Evolutionary conservation across 2,113 vertebrate species (phyloP).

Genomic region (Sinosuthora webbiana): DNA sequence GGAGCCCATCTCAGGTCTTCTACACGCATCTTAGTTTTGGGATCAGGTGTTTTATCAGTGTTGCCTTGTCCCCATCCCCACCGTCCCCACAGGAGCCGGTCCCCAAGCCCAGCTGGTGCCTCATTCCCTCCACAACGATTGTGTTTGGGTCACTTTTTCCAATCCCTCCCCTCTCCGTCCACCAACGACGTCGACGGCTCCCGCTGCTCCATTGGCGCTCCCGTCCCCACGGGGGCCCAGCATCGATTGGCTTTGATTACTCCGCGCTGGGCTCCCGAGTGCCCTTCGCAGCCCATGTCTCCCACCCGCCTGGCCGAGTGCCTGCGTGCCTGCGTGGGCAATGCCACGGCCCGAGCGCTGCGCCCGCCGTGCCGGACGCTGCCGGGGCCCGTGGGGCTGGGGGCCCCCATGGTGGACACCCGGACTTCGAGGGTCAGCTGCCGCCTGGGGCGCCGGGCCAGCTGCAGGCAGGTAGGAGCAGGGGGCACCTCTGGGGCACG

Average conservation of each 20-base stretch:
- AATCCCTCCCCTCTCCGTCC: slow-evolving; percentile 13
- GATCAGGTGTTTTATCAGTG: fast-evolving
- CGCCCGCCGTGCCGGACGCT: neutral
- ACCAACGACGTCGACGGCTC: neutral
- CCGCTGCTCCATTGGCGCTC: slow-evolving; percentile 18
- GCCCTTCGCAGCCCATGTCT: slow-evolving; percentile 57
- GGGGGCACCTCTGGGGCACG: fast-evolving
- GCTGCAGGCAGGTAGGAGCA: slow-evolving; percentile 58
- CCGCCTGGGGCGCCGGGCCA: slow-evolving; percentile 9
- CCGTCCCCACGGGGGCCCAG: slow-evolving; percentile 1
- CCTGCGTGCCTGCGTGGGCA: neutral
- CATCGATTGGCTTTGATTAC: slow-evolving; percentile 65
- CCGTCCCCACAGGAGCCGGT: fast-evolving
- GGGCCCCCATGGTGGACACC: neutral
- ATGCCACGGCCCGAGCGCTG: slow-evolving; percentile 21
- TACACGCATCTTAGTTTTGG: neutral
- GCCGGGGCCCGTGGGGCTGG: neutral
- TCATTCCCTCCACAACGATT: slow-evolving; percentile 9
- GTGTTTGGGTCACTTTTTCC: slow-evolving; percentile 60
- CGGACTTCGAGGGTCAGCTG: neutral
- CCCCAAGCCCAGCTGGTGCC: neutral
- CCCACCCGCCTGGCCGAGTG: neutral
- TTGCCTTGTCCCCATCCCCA: neutral
- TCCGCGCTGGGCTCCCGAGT: neutral
- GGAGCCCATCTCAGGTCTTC: neutral